Evolutionary conservation across 2,888 invertebrate species (phyloP).

Genomic region (Coecobrya sp.): DNA sequence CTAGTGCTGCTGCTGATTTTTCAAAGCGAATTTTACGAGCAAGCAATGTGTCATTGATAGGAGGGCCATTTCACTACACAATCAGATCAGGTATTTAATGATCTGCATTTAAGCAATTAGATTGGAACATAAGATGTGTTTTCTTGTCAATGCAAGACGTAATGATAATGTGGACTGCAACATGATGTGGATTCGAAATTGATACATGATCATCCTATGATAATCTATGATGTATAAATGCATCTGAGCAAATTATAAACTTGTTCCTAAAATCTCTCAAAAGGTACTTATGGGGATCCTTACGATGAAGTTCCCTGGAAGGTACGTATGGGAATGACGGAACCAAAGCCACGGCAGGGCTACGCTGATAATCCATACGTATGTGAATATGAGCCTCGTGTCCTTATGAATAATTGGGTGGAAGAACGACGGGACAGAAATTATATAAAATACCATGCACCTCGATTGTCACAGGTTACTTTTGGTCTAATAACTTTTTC

Average conservation of each 20-base stretch:
- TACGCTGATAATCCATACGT: constrained; percentile 71
- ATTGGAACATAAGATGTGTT: background rate
- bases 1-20: background rate
- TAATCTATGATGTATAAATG: too few species aligned
- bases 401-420: constrained; percentile 84
- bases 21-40: constrained; percentile 42
- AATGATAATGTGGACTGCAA: background rate
- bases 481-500: too few species aligned
- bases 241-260: too few species aligned
- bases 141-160: background rate
- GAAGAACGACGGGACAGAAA: constrained; percentile 83
- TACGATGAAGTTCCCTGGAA: constrained; percentile 85
- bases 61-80: constrained; percentile 83
- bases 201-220: background rate
- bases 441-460: constrained; percentile 77
- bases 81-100: constrained; percentile 79
- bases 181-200: too few species aligned
- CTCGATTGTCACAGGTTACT: constrained; percentile 79
- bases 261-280: background rate
- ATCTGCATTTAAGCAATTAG: too few species aligned
- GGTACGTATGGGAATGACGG: constrained; percentile 79
- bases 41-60: constrained; percentile 61
- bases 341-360: constrained; percentile 78
- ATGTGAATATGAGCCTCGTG: constrained; percentile 71
- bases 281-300: constrained; percentile 84